Evolutionary conservation across 2,113 vertebrate species (phyloP).

Genomic region (Cygnus buccinator): DNA sequence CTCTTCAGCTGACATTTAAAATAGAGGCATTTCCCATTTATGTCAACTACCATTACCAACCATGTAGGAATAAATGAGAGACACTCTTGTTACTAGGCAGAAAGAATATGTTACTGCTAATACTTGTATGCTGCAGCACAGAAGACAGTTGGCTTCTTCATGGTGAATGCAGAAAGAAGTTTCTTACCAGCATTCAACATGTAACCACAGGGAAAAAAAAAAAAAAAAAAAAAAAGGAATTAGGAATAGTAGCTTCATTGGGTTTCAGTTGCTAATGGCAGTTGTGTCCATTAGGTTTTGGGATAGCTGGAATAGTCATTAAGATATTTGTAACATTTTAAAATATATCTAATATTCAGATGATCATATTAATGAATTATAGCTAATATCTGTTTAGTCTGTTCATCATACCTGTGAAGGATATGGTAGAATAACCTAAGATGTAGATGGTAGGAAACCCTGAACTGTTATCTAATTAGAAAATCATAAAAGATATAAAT

Average conservation of each 20-base stretch:
- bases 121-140: slow-evolving; percentile 10
- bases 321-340: not conserved
- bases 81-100: slow-evolving; percentile 7
- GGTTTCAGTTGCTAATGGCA: not conserved
- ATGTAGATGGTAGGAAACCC: not conserved
- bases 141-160: not conserved
- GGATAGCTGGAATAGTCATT: not conserved
- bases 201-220: not conserved
- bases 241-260: not conserved
- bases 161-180: not conserved
- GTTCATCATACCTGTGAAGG: not conserved
- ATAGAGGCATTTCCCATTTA: slow-evolving; percentile 46
- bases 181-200: not conserved
- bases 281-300: not conserved
- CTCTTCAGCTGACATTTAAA: slow-evolving; percentile 49
- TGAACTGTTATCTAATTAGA: not conserved
- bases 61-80: slow-evolving; percentile 35
- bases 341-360: not conserved
- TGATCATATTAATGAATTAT: not conserved
- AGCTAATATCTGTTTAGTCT: not conserved
- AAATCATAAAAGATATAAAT: not conserved
- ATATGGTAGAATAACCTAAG: not conserved
- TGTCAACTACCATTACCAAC: slow-evolving; percentile 41
- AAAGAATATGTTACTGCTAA: not conserved
- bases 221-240: not conserved